Percentiles rank a stretch among this genome's conserved stretches.
phyloP scores from a whole-genome alignment of 2,888 invertebrate species.

The Amphipyra berbera region DNA sequence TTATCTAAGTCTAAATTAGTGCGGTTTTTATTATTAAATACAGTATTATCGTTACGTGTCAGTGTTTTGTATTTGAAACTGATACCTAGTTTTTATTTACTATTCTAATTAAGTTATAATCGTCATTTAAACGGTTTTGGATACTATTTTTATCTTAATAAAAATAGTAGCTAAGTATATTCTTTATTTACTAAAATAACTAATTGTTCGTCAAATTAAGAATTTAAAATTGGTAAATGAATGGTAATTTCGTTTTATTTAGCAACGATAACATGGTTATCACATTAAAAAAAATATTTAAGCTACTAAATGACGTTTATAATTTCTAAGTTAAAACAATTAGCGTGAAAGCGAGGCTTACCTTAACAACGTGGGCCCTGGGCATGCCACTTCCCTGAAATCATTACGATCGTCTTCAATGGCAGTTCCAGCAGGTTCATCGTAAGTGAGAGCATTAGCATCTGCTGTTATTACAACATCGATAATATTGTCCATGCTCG shows the following conservation, averaged over 20 bases:
- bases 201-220: no score
- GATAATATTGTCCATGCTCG: constrained; percentile 80
- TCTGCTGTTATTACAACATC: constrained; percentile 83
- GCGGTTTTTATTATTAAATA: constrained; percentile 7
- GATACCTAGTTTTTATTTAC: constrained; percentile 7
- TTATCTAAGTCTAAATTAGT: constrained; percentile 21
- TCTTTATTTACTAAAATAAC: no score
- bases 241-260: no score
- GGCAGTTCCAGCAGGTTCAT: constrained; percentile 47
- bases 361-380: constrained; percentile 84
- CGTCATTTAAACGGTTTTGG: constrained; percentile 17
- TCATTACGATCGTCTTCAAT: constrained; percentile 71
- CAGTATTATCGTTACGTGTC: constrained; percentile 13
- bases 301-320: constrained; percentile 26
- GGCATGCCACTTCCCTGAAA: constrained; percentile 87
- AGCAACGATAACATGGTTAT: no score
- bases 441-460: constrained; percentile 70
- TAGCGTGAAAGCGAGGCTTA: constrained; percentile 80
- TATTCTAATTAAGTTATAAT: constrained; percentile 22
- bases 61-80: constrained; percentile 4
- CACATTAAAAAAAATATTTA: no score
- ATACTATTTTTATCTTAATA: neutral
- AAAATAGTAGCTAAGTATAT: no score
- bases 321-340: constrained; percentile 35
- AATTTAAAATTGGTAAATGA: no score